A percentile compares a stretch with the other conserved stretches of the same genome.
Conservation (phyloP, 2,797 vertebrate species). For the Mormyrus hasselquistii region DNA sequence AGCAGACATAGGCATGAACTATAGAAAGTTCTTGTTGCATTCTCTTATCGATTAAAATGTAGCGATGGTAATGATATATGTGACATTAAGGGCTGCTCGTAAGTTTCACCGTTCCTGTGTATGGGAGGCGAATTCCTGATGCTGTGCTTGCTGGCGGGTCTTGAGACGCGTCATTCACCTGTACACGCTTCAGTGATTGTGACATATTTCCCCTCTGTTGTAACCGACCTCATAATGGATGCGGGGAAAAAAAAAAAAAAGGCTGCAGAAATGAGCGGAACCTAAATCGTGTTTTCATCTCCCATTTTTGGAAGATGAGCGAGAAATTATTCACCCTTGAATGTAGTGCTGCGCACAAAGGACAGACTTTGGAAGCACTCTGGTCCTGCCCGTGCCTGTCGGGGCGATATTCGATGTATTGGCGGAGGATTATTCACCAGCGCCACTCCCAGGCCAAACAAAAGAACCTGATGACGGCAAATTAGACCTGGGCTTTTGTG, state of each 20-base stretch:
- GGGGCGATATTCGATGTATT: slow-evolving; percentile 66
- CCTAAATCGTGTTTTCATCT: slow-evolving; percentile 46
- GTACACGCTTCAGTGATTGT: not conserved
- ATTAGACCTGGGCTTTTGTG: slow-evolving; percentile 68
- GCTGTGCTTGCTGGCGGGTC: not conserved
- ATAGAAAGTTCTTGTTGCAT: not conserved
- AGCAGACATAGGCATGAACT: not conserved
- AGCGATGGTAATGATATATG: not conserved
- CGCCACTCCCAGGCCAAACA: slow-evolving; percentile 70
- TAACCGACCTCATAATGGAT: slow-evolving; percentile 7
- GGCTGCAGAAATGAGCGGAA: slow-evolving; percentile 38
- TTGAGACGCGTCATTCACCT: not conserved
- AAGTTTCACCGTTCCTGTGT: not conserved
- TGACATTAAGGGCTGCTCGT: not conserved
- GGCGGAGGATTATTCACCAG: slow-evolving; percentile 75
- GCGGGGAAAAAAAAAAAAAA: not conserved
- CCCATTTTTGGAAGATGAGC: slow-evolving; percentile 56
- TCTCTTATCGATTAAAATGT: not conserved
- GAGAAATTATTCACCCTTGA: slow-evolving; percentile 53
- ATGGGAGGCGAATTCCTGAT: not conserved
- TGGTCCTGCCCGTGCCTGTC: slow-evolving; percentile 71
- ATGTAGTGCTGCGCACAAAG: slow-evolving; percentile 58
- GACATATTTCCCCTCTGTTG: not conserved
- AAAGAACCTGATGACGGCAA: slow-evolving; percentile 75
- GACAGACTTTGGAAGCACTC: slow-evolving; percentile 56